Evolutionary conservation across 2,797 vertebrate genomes (phyloP), one percentile per base, ranked within the genome.

Genomic region (Chrysolophus pictus): DNA sequence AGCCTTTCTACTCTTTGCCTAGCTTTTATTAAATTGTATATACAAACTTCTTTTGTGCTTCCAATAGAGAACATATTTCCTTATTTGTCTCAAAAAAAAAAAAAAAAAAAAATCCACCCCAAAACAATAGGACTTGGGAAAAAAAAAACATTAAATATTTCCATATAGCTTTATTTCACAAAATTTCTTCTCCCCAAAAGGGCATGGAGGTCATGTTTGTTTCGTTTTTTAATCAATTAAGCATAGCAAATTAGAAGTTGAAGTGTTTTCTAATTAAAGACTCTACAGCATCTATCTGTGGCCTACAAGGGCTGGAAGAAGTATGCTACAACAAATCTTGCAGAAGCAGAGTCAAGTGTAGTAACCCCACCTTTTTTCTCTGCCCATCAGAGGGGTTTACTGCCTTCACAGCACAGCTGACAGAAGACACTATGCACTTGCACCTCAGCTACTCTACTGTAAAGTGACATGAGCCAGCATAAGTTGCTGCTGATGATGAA

Each of bases 1-100:
- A 83, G 12, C 76, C 91, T 95, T 95, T 91, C 95, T 95, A 85
- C 85, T 93, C 92, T 91, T 95, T 60, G 64, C 84, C 94, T 95
- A 92, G 47, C 82, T 91, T 96, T 96, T 95, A 95, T 95, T 96
- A 88, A 95, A 94, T 81, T 88, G 47, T 91, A 95, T 67, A 89
- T 87, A 96, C 82, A 95, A 92, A 95, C 73, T 80, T 74, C 26
- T 88, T 88, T 73, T 95, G 94, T 96, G 95, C 87, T 96, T 96
- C 60, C 79, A 68, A 47, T 75, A 87, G 53, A 84, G 82, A 95
- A 92, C 9, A 67, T 86, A 83, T 91, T 93, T 15, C 62, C 67
- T 88, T 85, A 49, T 81, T 94, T 76, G 47, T 53, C 60, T 95
- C 70, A 72, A 81, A 93, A 88, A 55, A 31, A 91, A 39, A 14